Conservation (phyloP, 2,113 vertebrate genomes). For the Chrysemys picta region DNA sequence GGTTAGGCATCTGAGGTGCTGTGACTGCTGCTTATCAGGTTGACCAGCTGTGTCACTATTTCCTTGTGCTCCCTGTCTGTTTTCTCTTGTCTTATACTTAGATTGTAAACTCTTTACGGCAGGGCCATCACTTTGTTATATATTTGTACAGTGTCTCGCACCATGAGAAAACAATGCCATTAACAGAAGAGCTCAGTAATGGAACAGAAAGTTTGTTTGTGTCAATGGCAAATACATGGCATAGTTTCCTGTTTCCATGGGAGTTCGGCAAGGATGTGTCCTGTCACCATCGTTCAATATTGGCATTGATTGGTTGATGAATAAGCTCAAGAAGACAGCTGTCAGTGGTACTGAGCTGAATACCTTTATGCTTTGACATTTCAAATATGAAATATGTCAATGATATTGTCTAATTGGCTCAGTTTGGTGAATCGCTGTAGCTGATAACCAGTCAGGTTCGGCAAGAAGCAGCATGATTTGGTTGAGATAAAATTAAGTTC, state of each 20-base stretch:
- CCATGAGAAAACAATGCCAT: neutral
- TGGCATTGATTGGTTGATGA: neutral
- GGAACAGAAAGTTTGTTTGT: neutral
- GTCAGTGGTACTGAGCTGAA: neutral
- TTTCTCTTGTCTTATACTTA: neutral
- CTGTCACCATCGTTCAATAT: neutral
- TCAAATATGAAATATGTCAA: neutral
- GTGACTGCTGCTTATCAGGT: neutral
- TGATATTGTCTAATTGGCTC: neutral
- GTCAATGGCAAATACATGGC: neutral
- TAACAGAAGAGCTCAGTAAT: neutral
- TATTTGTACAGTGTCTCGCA: neutral
- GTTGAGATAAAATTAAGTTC: neutral
- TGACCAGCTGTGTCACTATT: neutral
- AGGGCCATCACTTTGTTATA: neutral
- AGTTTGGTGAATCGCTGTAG: neutral
- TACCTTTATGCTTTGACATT: neutral
- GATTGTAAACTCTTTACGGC: neutral
- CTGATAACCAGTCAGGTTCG: neutral
- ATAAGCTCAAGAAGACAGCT: neutral
- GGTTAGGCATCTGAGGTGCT: neutral
- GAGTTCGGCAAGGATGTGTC: neutral
- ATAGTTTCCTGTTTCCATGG: neutral
- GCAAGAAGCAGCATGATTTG: neutral
- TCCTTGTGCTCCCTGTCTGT: neutral